Evolutionary conservation across 2,797 vertebrate species (phyloP).

Genomic region (Parambassis ranga): DNA sequence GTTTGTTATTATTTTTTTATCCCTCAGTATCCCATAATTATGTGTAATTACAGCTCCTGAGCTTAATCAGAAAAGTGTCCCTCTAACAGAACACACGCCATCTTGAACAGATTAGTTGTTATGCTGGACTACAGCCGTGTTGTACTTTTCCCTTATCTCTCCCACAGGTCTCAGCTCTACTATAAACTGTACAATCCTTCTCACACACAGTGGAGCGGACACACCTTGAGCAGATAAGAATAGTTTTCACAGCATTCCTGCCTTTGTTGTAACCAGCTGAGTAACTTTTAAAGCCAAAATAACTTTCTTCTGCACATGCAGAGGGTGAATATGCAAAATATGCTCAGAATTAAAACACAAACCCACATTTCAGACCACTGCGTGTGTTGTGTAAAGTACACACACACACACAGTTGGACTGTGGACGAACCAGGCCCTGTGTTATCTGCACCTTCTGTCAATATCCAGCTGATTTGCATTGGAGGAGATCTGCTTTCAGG

Average conservation of each 20-base stretch:
- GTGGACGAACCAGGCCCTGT: not conserved
- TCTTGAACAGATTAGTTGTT: accelerated
- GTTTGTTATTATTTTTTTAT: no score
- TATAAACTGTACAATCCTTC: not conserved
- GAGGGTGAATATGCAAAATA: not conserved
- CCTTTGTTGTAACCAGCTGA: not conserved
- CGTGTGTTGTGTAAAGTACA: not conserved
- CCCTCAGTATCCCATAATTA: no score
- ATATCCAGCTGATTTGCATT: slow-evolving; percentile 39
- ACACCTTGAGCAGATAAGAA: slow-evolving; percentile 34
- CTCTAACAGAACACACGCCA: not conserved
- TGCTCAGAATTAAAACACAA: not conserved
- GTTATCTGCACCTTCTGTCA: slow-evolving; percentile 34
- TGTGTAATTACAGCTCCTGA: no score
- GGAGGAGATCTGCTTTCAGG: slow-evolving; percentile 16
- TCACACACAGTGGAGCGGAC: slow-evolving; percentile 12
- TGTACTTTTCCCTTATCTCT: not conserved
- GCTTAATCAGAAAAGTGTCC: no score
- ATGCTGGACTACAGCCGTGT: not conserved
- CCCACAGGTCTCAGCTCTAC: not conserved
- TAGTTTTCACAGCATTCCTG: not conserved
- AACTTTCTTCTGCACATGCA: not conserved
- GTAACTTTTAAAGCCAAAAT: not conserved
- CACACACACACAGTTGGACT: no score
- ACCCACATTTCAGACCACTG: not conserved